Conservation (phyloP, 2,113 vertebrate genomes). For the Promerops cafer region DNA sequence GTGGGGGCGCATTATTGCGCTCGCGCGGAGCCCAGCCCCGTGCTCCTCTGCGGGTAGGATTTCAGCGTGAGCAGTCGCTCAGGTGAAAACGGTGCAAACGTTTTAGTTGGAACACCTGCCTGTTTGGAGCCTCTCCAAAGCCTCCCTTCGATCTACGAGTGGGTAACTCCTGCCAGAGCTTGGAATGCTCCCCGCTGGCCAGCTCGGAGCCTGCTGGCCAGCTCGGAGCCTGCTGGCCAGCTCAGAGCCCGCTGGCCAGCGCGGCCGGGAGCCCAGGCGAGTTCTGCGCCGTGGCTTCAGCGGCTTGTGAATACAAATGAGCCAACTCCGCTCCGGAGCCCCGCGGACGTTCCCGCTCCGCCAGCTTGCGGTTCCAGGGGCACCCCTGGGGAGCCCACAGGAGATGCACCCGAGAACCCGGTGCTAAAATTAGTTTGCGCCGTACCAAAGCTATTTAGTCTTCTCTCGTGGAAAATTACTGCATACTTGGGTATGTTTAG, state of each 20-base stretch:
- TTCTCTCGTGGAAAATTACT: slow-evolving; percentile 36
- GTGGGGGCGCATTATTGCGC: accelerated
- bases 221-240: not conserved
- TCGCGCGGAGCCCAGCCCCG: not conserved
- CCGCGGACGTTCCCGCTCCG: not conserved
- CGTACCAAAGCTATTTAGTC: not conserved
- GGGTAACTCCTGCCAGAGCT: slow-evolving; percentile 10
- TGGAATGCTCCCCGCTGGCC: slow-evolving; percentile 2
- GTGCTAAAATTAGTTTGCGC: not conserved
- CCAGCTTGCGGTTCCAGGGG: not conserved
- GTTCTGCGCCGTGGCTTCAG: not conserved
- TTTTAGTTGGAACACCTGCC: slow-evolving; percentile 31
- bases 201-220: not conserved
- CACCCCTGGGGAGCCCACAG: not conserved
- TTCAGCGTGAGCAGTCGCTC: not conserved
- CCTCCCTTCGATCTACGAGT: slow-evolving; percentile 12
- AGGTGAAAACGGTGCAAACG: not conserved
- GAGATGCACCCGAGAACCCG: not conserved
- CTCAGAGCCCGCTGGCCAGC: not conserved
- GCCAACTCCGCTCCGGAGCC: not conserved
- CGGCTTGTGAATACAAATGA: not conserved
- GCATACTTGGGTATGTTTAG: not conserved
- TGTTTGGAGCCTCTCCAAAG: slow-evolving; percentile 14
- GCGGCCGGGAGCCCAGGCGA: not conserved
- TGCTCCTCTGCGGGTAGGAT: not conserved